Evolutionary conservation across 2,888 invertebrate species (phyloP), one percentile per base, ranked within the genome.

Genomic region (Heliconius cydno): DNA sequence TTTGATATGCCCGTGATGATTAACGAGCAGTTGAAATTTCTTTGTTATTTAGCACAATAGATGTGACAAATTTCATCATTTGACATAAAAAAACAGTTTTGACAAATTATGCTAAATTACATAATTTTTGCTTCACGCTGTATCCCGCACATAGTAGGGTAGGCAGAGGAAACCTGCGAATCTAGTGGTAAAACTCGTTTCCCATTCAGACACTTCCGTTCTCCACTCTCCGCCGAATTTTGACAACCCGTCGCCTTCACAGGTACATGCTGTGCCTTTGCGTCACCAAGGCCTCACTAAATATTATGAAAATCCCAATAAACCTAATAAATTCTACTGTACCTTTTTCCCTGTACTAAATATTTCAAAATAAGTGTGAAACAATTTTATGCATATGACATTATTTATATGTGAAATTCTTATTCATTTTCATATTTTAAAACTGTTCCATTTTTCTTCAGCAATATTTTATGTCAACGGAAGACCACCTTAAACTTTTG

Each of bases 1-100:
- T 73, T 60, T 34, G 34, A 73, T 73, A 73, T 60, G 34, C 57
- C 34, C 12, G 30, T 72, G 34, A n/a, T 73, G 73, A 73, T 73
- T 73, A 73, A 73, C 73, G 73, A 73, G 73, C 73, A 73, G 57
- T 73, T 60, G 60, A 57, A n/a, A n/a, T n/a, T n/a, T n/a, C n/a
- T n/a, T 73, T 73, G n/a, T 73, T 57, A 25, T 34, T 60, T 34
- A 34, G 7, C 15, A 73, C 73, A 73, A 73, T 73, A 57, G 60
- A 60, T n/a, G 34, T 73, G 73, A 60, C 34, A 60, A 73, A 60
- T 73, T 73, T 73, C 7, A 34, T n/a, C 15, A 73, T 34, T 34
- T n/a, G 13, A 34, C 57, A 60, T 73, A 73, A n/a, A 73, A 34
- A 73, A n/a, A 60, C 10, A 34, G 15, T 46, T 6, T 13, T 5